These are phyloP conservation scores for Nymphicus hollandicus DNA, from an alignment of 2,113 vertebrate genomes.

Conservation along the genomic window DNA sequence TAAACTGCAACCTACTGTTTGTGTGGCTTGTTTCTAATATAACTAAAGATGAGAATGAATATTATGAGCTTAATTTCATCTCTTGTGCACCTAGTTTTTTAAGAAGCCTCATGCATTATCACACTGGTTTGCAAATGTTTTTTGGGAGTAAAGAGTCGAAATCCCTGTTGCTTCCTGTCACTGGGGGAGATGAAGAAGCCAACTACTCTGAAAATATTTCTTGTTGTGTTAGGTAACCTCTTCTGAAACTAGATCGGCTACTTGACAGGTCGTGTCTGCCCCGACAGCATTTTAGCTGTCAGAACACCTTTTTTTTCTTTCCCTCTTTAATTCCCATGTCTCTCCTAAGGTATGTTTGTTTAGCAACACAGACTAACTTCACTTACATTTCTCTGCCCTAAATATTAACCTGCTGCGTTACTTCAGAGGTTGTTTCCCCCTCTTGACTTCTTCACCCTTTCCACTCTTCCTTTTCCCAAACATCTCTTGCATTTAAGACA, in stretches of 20 bases:
- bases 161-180: not conserved
- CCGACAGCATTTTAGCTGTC: conserved; percentile 32
- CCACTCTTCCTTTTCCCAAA: not conserved
- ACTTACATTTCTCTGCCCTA: not conserved
- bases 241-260: conserved; percentile 41
- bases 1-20: not conserved
- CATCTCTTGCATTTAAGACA: not conserved
- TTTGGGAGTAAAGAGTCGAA: not conserved
- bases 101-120: not conserved
- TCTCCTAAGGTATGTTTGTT: conserved; percentile 1
- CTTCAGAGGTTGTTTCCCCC: not conserved
- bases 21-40: not conserved
- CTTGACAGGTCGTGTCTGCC: conserved; percentile 58
- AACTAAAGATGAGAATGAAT: not conserved
- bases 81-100: not conserved
- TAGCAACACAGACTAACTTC: not conserved
- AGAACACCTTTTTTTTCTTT: not conserved
- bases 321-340: not conserved
- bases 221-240: conserved; percentile 20
- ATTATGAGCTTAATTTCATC: not conserved
- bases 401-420: not conserved
- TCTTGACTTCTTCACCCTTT: not conserved
- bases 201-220: not conserved
- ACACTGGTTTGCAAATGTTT: not conserved
- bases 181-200: not conserved